Evolutionary conservation across 2,113 vertebrate species (phyloP).

Genomic region (Hucho hucho): DNA sequence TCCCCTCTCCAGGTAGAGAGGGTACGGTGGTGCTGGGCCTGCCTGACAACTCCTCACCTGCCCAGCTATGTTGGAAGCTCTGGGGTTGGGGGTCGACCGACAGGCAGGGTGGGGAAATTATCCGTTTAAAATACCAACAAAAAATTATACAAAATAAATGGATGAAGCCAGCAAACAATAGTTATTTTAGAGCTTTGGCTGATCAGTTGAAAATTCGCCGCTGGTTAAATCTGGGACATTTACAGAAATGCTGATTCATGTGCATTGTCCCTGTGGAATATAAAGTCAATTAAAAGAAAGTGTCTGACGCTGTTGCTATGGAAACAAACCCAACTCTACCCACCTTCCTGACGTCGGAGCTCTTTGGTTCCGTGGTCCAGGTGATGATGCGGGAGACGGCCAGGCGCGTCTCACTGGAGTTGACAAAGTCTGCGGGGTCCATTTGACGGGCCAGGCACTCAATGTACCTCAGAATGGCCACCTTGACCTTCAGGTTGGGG

Average conservation of each 20-base stretch:
- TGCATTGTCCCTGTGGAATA: no score
- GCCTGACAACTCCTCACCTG: slow-evolving; percentile 83
- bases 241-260: no score
- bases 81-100: slow-evolving; percentile 43
- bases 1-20: slow-evolving; percentile 86
- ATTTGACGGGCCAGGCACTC: slow-evolving; percentile 88
- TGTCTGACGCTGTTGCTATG: neutral
- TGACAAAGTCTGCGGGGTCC: slow-evolving; percentile 90
- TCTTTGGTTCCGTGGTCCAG: slow-evolving; percentile 95
- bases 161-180: neutral
- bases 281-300: neutral
- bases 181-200: neutral
- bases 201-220: neutral
- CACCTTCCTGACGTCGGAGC: slow-evolving; percentile 93
- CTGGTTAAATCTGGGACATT: no score
- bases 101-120: neutral
- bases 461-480: slow-evolving; percentile 91
- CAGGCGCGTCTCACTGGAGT: slow-evolving; percentile 92
- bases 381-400: slow-evolving; percentile 96
- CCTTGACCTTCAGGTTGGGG: slow-evolving; percentile 94
- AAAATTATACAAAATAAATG: neutral
- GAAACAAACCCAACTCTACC: neutral
- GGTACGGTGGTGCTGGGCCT: slow-evolving; percentile 79
- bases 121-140: slow-evolving; percentile 5
- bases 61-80: slow-evolving; percentile 81